These are phyloP conservation scores for Lasioglossum lativentre DNA, from an alignment of 2,888 invertebrate species.

Conservation along the genomic window DNA sequence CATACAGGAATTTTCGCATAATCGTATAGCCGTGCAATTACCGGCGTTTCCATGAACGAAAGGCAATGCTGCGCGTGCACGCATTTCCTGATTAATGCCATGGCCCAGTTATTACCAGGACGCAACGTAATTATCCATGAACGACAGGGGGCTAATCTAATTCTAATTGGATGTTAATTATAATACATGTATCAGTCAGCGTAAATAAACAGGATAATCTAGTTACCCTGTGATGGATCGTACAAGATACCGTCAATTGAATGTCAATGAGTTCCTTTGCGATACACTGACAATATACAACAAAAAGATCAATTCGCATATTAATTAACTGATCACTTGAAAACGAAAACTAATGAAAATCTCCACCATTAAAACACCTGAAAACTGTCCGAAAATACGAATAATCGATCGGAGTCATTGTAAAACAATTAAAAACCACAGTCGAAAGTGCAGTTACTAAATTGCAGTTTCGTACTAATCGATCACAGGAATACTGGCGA, in stretches of 20 bases:
- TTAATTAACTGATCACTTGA: neutral
- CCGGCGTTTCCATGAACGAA: conserved; percentile 46
- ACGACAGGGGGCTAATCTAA: conserved; percentile 41
- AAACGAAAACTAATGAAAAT: neutral
- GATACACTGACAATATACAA: neutral
- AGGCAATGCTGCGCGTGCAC: conserved; percentile 40
- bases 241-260: conserved; percentile 19
- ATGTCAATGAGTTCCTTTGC: neutral
- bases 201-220: conserved; percentile 44
- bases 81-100: conserved; percentile 36
- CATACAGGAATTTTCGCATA: conserved; percentile 24
- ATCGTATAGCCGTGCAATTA: conserved; percentile 46
- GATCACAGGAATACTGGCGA: neutral
- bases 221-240: conserved; percentile 43
- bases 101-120: conserved; percentile 42
- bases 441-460: neutral
- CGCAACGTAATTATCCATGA: conserved; percentile 39
- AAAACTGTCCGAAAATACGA: neutral
- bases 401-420: neutral
- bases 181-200: conserved; percentile 43
- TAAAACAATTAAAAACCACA: neutral
- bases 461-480: neutral
- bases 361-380: neutral
- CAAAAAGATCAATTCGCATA: neutral
- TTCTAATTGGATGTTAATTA: conserved; percentile 55